A percentile compares a stretch with the other conserved stretches of the same genome.
Conservation (phyloP, 2,888 invertebrate species). For the Azorinus chamasolen region DNA sequence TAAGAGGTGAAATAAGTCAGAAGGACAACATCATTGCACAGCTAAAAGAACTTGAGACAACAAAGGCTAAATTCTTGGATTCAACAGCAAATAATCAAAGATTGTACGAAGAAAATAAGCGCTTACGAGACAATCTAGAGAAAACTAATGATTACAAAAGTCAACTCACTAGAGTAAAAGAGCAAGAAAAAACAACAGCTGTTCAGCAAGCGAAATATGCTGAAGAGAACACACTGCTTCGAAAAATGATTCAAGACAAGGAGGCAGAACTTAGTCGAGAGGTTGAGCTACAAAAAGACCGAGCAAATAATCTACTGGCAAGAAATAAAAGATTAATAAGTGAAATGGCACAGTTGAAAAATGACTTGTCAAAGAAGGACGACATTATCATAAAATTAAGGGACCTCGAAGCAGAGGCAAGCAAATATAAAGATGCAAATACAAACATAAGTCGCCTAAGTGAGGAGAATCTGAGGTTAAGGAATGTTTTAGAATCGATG, state of each 20-base stretch:
- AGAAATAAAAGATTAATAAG: constrained; percentile 54
- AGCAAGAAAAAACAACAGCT: constrained; percentile 34
- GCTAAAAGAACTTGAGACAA: constrained; percentile 53
- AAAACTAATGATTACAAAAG: constrained; percentile 53
- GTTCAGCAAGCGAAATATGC: constrained; percentile 30
- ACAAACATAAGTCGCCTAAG: constrained; percentile 39
- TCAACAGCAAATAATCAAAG: constrained; percentile 56
- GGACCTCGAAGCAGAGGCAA: constrained; percentile 38
- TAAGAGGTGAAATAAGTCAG: constrained; percentile 45
- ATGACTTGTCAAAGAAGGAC: constrained; percentile 47
- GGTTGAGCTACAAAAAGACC: constrained; percentile 53
- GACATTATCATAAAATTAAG: constrained; percentile 48
- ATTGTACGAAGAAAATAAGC: constrained; percentile 59
- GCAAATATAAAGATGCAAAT: constrained; percentile 48
- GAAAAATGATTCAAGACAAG: constrained; percentile 42
- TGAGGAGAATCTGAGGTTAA: constrained; percentile 56
- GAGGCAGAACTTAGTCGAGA: constrained; percentile 47
- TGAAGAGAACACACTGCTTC: constrained; percentile 54
- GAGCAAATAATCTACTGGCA: constrained; percentile 44
- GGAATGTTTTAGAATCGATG: constrained; percentile 39
- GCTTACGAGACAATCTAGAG: constrained; percentile 55
- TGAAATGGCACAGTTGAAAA: constrained; percentile 49
- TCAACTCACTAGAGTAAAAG: constrained; percentile 43
- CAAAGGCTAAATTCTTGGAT: constrained; percentile 58
- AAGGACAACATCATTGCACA: constrained; percentile 51